These are phyloP conservation scores for Thamnophis sirtalis DNA, from an alignment of 2,113 vertebrate species.

Conservation along the genomic window DNA sequence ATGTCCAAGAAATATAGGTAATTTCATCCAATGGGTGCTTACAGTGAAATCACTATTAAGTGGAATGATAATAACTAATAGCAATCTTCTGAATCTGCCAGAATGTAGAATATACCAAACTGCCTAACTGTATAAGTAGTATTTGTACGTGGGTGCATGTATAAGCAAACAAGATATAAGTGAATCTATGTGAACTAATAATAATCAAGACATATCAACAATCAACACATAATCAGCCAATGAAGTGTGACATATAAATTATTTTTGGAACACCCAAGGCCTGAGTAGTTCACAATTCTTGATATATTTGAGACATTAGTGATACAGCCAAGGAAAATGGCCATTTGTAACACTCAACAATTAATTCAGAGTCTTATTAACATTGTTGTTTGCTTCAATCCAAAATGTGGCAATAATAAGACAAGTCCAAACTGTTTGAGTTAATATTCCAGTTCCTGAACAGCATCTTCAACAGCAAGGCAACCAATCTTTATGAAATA, in stretches of 20 bases:
- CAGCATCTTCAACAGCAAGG: neutral
- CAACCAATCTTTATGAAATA: neutral
- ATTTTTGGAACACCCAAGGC: neutral
- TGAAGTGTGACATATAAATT: neutral
- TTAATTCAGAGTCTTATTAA: neutral
- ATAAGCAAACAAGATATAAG: neutral
- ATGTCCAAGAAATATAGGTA: neutral
- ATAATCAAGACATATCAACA: neutral
- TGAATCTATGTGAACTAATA: neutral
- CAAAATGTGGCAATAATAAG: neutral
- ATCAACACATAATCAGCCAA: neutral
- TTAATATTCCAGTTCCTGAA: neutral
- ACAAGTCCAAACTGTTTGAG: neutral
- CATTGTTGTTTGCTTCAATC: neutral
- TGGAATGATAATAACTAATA: neutral
- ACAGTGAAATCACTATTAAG: neutral
- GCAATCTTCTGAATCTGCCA: neutral
- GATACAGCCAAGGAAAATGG: neutral
- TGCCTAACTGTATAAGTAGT: neutral
- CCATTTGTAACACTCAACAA: neutral
- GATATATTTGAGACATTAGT: neutral
- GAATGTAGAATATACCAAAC: neutral
- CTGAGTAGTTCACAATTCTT: neutral
- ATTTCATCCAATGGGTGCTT: fast-evolving
- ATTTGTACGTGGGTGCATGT: no score